Percentiles rank a stretch among this genome's conserved stretches.
Evolutionary conservation across 2,113 vertebrate genomes (phyloP).

Genomic region (Phaetusa simplex): DNA sequence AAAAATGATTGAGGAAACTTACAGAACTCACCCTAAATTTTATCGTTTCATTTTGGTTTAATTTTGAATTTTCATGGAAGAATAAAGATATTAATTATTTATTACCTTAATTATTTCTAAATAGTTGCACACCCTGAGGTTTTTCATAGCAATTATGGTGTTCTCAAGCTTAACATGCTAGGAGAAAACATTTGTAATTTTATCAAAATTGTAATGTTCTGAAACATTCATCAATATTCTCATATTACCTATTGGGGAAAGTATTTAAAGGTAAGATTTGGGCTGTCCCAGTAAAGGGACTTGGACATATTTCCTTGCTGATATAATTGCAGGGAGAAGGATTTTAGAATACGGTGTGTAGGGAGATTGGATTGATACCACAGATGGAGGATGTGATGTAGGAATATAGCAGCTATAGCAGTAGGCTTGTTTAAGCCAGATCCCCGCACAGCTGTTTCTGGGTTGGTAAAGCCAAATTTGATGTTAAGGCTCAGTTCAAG

Average conservation of each 20-base stretch:
- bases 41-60: neutral
- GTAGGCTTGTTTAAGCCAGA: neutral
- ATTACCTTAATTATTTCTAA: neutral
- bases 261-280: neutral
- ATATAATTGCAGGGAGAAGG: neutral
- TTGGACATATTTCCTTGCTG: neutral
- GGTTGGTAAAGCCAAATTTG: neutral
- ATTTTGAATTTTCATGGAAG: neutral
- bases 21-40: neutral
- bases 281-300: neutral
- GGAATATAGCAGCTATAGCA: neutral
- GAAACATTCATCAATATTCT: neutral
- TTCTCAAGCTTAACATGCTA: neutral
- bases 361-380: neutral
- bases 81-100: neutral
- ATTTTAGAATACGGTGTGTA: neutral
- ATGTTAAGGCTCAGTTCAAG: conserved; percentile 5
- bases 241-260: neutral
- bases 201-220: neutral
- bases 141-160: neutral
- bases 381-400: neutral
- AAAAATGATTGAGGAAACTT: neutral
- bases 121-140: neutral
- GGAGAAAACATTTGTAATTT: neutral
- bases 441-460: neutral